Conservation (phyloP, 2,797 vertebrate species). For the Taeniopygia guttata region DNA sequence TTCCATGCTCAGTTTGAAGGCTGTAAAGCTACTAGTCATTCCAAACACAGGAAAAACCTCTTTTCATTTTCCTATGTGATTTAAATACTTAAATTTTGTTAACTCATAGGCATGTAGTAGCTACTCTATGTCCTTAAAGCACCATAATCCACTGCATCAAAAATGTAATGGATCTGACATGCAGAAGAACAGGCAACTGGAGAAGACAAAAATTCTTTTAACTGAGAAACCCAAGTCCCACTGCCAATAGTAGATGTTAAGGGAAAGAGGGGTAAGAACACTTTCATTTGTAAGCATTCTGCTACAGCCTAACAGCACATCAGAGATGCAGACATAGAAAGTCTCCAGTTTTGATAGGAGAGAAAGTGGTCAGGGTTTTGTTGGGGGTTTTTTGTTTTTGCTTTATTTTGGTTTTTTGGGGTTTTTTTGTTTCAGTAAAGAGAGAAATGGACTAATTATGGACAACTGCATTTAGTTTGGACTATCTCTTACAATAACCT, state of each 20-base stretch:
- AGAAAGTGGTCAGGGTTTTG: not conserved
- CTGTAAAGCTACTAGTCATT: not conserved
- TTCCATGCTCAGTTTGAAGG: conserved; percentile 14
- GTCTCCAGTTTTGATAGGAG: not conserved
- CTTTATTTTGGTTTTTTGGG: too few relatives aligned
- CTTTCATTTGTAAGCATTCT: not conserved
- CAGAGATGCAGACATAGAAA: not conserved
- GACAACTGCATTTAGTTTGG: not conserved
- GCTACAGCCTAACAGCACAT: not conserved
- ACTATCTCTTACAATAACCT: not conserved
- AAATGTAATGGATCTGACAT: conserved; percentile 2
- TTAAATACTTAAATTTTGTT: conserved; percentile 11
- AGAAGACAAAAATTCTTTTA: not conserved
- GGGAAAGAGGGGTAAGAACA: not conserved
- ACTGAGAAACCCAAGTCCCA: not conserved
- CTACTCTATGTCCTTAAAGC: not conserved
- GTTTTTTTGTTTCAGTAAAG: not conserved
- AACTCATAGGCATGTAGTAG: not conserved
- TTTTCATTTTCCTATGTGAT: not conserved
- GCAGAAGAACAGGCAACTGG: not conserved
- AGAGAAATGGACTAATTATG: not conserved
- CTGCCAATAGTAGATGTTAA: not conserved
- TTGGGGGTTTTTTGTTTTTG: too few relatives aligned
- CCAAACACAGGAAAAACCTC: not conserved
- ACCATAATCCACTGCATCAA: not conserved